A percentile compares a stretch with the other conserved stretches of the same genome.
Evolutionary conservation across 2,113 vertebrate species (phyloP).

Genomic region (Pungitius pungitius): DNA sequence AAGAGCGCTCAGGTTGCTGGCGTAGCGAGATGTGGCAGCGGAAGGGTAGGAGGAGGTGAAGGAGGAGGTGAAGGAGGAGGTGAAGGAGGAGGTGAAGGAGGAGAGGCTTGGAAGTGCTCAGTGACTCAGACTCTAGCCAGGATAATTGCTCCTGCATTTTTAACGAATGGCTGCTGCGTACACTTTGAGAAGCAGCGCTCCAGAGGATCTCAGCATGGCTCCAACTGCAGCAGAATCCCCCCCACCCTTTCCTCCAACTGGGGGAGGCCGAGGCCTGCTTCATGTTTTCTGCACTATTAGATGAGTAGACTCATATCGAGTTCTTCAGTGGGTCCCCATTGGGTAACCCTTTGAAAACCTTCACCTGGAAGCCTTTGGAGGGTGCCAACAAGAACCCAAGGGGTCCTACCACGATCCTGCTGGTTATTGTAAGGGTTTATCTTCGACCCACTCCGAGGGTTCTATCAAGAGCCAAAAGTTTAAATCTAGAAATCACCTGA

Average conservation of each 20-base stretch:
- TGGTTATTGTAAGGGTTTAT: neutral
- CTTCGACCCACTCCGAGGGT: too few species aligned
- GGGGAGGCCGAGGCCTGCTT: slow-evolving; percentile 15
- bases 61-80: slow-evolving; percentile 35
- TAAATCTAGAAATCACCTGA: too few species aligned
- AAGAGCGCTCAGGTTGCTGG: slow-evolving; percentile 61
- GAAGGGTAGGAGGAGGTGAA: slow-evolving; percentile 24
- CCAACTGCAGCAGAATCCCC: slow-evolving; percentile 47
- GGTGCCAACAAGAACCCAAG: neutral
- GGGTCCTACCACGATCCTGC: neutral
- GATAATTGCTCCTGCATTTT: slow-evolving; percentile 79
- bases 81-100: slow-evolving; percentile 28
- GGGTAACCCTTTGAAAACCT: neutral
- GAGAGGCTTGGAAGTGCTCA: slow-evolving; percentile 42
- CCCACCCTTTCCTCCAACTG: slow-evolving; percentile 23
- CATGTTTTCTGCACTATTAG: neutral
- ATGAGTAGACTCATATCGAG: neutral
- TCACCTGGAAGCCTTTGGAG: neutral
- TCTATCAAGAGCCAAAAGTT: too few species aligned
- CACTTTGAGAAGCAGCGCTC: slow-evolving; percentile 59
- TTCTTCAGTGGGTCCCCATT: neutral
- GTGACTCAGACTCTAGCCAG: slow-evolving; percentile 63
- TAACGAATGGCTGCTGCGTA: slow-evolving; percentile 68
- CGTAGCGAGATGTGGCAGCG: slow-evolving; percentile 16
- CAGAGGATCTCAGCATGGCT: slow-evolving; percentile 48